phyloP scores from a whole-genome alignment of 2,113 vertebrate species.

The Ceyx margarethae region DNA sequence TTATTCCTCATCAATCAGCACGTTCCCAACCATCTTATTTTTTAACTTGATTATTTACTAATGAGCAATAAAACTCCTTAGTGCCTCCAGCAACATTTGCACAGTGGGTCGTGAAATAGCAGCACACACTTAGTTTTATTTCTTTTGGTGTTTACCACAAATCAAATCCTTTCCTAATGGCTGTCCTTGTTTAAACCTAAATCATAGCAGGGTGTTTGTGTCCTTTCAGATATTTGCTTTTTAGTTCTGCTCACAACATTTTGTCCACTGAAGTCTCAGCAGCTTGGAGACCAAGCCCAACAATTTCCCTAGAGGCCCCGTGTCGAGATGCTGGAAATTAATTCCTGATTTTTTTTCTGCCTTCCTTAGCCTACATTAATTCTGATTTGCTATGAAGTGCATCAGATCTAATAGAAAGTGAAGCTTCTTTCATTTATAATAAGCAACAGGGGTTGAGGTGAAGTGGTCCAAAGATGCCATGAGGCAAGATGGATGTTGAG shows the following conservation, averaged over 20 bases:
- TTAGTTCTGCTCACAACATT: conserved; percentile 10
- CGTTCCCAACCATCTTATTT: conserved; percentile 69
- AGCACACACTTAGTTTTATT: conserved; percentile 42
- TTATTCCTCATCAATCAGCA: conserved; percentile 74
- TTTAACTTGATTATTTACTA: conserved; percentile 77
- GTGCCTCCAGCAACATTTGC: conserved; percentile 55
- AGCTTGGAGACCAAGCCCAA: conserved; percentile 18
- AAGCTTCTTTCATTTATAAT: conserved; percentile 58
- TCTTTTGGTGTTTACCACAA: conserved; percentile 28
- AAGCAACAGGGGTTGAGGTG: conserved; percentile 25
- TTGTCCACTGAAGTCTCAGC: not conserved
- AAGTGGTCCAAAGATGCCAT: not conserved
- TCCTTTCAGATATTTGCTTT: conserved; percentile 3
- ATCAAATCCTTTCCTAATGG: conserved; percentile 31
- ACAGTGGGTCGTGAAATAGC: conserved; percentile 48
- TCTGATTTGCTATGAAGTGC: conserved; percentile 53
- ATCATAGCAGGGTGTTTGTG: not conserved
- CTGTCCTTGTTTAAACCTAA: conserved; percentile 51
- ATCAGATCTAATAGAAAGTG: conserved; percentile 65
- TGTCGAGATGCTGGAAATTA: not conserved
- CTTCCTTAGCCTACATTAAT: conserved; percentile 51
- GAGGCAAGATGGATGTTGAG: not conserved
- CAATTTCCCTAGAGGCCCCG: not conserved
- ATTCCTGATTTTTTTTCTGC: conserved; percentile 54
- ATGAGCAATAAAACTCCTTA: conserved; percentile 67